Evolutionary conservation across 2,797 vertebrate species (phyloP).

Genomic region (Lepus oiostolus): DNA sequence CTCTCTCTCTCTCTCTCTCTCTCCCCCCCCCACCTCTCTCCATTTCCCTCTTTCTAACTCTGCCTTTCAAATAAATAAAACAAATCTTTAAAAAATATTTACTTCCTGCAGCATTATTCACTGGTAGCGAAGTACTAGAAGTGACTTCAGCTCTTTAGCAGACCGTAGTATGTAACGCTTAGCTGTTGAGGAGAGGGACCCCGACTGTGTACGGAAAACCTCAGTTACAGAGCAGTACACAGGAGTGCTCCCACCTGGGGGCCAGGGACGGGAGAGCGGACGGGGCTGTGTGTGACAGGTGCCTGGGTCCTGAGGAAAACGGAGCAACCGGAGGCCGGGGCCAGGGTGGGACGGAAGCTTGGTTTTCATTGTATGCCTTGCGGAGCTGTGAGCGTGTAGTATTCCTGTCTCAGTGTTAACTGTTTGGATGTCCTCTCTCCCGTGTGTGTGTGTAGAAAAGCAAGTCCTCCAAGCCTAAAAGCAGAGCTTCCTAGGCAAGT

Average conservation of each 20-base stretch:
- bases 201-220: neutral
- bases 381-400: neutral
- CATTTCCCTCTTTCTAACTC: no score
- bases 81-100: neutral
- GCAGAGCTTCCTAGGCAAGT: neutral
- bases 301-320: no score
- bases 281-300: accelerated
- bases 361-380: neutral
- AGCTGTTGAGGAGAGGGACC: neutral
- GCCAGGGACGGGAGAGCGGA: accelerated
- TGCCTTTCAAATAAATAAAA: no score
- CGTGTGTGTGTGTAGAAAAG: neutral
- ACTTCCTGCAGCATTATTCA: neutral
- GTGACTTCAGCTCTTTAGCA: neutral
- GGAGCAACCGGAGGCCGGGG: neutral
- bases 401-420: neutral
- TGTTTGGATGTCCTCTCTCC: neutral
- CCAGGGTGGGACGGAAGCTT: neutral
- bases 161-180: neutral
- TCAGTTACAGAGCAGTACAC: neutral
- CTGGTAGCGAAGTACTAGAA: neutral
- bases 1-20: no score
- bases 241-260: neutral
- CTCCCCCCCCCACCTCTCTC: no score
- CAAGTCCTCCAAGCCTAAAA: slow-evolving; percentile 32